Percentiles rank a stretch among this genome's conserved stretches.
Evolutionary conservation across 2,888 invertebrate species (phyloP).

Genomic region (Thysanoteuthis rhombus): DNA sequence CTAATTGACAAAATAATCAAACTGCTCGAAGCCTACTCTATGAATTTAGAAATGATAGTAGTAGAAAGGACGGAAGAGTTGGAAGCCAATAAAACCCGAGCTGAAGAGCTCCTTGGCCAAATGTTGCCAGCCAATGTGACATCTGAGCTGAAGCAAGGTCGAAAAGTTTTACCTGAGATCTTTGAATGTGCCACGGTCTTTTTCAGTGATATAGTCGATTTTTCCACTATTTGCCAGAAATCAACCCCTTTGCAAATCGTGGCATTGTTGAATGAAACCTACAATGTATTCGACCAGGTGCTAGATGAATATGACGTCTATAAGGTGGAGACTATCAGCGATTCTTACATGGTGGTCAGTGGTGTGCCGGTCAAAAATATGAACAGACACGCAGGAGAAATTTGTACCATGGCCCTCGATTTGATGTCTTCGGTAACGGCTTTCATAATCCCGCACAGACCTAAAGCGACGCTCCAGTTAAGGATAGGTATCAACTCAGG

Average conservation of each 20-base stretch:
- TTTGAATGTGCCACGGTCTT: conserved; percentile 57
- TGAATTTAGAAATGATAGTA: conserved; percentile 54
- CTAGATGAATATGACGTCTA: conserved; percentile 56
- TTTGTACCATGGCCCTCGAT: conserved; percentile 50
- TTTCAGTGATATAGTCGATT: conserved; percentile 57
- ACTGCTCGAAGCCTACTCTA: conserved; percentile 50
- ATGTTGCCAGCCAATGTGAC: conserved; percentile 60
- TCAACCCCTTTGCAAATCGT: conserved; percentile 56
- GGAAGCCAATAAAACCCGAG: conserved; percentile 55
- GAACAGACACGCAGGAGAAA: conserved; percentile 50
- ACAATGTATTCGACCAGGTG: conserved; percentile 56
- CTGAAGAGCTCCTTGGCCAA: conserved; percentile 55
- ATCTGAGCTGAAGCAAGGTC: conserved; percentile 53
- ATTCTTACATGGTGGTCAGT: conserved; percentile 55
- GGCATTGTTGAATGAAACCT: conserved; percentile 55
- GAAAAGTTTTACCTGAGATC: conserved; percentile 48
- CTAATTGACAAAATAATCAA: conserved; percentile 49
- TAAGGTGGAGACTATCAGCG: conserved; percentile 55
- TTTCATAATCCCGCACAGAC: conserved; percentile 48
- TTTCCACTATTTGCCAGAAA: conserved; percentile 51
- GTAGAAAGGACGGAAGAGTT: conserved; percentile 54
- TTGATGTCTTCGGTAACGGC: conserved; percentile 45
- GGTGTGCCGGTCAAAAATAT: conserved; percentile 51
- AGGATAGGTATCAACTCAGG: conserved; percentile 49
- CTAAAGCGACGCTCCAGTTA: conserved; percentile 42